These are phyloP conservation scores for Rhagophthalmus giganteus DNA, from an alignment of 2,888 invertebrate genomes.

Conservation along the genomic window DNA sequence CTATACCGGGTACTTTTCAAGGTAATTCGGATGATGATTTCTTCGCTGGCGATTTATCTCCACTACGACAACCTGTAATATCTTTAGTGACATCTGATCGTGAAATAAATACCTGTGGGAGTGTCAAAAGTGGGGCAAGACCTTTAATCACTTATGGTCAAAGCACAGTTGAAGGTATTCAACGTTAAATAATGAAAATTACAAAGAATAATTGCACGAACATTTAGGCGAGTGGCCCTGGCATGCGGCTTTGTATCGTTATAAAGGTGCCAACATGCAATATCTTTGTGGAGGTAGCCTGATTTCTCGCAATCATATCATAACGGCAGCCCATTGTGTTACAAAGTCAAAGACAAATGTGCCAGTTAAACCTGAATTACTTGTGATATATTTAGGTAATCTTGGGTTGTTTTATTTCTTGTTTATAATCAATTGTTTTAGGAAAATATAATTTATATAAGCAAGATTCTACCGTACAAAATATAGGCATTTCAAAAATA, in stretches of 20 bases:
- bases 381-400: conserved; percentile 52
- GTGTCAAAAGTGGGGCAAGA: conserved; percentile 56
- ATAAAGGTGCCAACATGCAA: conserved; percentile 51
- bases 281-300: conserved; percentile 70
- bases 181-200: not conserved
- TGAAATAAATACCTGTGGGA: conserved; percentile 49
- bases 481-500: conserved; percentile 53
- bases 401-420: no score
- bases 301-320: conserved; percentile 59
- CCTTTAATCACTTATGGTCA: conserved; percentile 65
- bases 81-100: conserved; percentile 6
- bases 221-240: conserved; percentile 70
- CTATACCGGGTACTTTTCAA: no score
- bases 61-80: conserved; percentile 16
- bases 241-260: conserved; percentile 66
- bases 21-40: conserved; percentile 10
- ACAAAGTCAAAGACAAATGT: conserved; percentile 49
- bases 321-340: conserved; percentile 70
- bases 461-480: conserved; percentile 56
- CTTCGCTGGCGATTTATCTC: conserved; percentile 40
- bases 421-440: no score
- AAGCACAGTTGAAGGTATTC: conserved; percentile 60
- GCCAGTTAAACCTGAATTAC: conserved; percentile 44
- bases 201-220: not conserved
- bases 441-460: conserved; percentile 47